Evolutionary conservation across 2,888 invertebrate genomes (phyloP).

Genomic region (Anagyrus pseudococci): DNA sequence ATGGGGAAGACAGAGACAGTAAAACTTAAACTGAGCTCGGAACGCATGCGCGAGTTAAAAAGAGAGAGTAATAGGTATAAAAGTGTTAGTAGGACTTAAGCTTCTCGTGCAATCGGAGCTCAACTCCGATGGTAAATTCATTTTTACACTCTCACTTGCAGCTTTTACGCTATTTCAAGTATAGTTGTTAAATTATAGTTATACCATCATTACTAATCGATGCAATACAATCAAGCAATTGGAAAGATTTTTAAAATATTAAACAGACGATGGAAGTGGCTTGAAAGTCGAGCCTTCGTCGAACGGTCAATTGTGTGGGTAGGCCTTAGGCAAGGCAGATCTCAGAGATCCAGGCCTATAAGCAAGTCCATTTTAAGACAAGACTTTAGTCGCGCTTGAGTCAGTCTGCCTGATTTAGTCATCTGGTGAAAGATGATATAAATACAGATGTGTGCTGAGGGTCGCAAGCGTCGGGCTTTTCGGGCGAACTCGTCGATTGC

Average conservation of each 20-base stretch:
- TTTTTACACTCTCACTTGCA: no score
- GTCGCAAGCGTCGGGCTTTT: neutral
- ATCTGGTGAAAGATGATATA: neutral
- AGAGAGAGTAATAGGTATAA: no score
- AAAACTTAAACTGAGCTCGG: no score
- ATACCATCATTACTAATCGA: no score
- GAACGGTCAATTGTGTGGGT: neutral
- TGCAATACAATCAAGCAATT: no score
- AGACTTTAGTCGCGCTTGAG: slow-evolving; percentile 13
- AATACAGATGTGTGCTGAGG: neutral
- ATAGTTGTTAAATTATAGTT: no score
- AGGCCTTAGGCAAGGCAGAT: neutral
- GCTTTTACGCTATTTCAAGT: neutral
- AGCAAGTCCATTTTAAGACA: slow-evolving; percentile 29
- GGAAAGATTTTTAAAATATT: no score
- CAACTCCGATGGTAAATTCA: no score
- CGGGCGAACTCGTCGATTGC: neutral
- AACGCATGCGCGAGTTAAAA: no score
- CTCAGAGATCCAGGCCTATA: slow-evolving; percentile 6
- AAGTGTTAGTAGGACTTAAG: no score
- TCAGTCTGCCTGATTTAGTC: slow-evolving; percentile 1
- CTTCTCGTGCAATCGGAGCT: no score
- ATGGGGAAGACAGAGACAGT: no score
- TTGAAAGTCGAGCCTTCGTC: neutral
- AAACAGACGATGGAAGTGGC: neutral